Evolutionary conservation across 2,113 vertebrate genomes (phyloP), one percentile per base, ranked within the genome.

Genomic region (Zosterops hypoxanthus): DNA sequence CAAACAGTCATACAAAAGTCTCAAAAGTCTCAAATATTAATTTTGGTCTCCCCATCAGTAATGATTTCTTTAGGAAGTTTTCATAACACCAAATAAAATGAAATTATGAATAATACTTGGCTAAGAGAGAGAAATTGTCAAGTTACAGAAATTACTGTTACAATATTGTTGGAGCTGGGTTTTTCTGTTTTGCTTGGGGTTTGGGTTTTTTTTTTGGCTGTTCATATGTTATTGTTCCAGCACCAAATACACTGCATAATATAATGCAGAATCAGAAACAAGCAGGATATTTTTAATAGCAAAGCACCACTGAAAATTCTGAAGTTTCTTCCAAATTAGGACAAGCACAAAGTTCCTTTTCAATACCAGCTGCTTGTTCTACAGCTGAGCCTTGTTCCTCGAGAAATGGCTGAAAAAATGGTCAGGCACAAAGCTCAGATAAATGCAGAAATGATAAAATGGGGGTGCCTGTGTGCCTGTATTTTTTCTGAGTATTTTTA

Each of bases 281-380:
- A 90, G 73, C 36, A 87, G 85, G 52, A 52, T 90, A 82, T 90
- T 94, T 93, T 85, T 85, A 70, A 85, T 63, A 95, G 70, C 57
- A 90, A 92, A 71, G 52, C 44, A 85, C 41, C 41, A 59, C 2
- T 56, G 88, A 29, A 92, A 92, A 95, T 75, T 85, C 42, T 59
- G 70, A 79, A 55, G 82, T 93, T 90, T 85, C 65, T 93, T 84
- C 91, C 88, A 84, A 90, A 66, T 78, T 75, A 78, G 73, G 73
- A 21, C 52, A 82, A 89, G 36, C n/a, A 82, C 46, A n/a, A 92
- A 60, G 44, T 71, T 75, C 23, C 44, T 55, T 87, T 84, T 75
- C 33, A 61, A 82, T 18, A 70, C 17, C 68, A 89, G 55, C n/a
- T 89, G 64, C 28, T 76, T 78, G 20, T 66, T 66, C 68, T 8